phyloP scores from a whole-genome alignment of 2,797 vertebrate genomes.

The Clarias fuscus region DNA sequence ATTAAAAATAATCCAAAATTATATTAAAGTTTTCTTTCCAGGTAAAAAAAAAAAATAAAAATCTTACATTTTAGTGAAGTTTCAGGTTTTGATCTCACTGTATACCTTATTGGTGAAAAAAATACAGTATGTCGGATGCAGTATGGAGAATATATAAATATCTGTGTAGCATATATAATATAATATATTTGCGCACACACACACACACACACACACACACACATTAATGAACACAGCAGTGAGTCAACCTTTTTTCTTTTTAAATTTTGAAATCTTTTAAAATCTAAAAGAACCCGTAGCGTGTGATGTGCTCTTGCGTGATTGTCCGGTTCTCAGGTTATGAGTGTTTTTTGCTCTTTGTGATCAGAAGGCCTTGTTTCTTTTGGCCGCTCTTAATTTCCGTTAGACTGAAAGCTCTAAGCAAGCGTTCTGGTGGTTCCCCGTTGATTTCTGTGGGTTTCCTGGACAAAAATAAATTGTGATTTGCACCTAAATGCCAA shows the following conservation, averaged over 20 bases:
- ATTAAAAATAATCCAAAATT: too few species aligned
- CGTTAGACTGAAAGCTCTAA: constrained; percentile 29
- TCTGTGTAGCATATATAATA: background rate
- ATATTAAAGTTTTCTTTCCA: background rate
- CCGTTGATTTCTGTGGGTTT: constrained; percentile 47
- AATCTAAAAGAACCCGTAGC: background rate
- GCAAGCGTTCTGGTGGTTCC: constrained; percentile 29
- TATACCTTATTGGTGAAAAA: background rate
- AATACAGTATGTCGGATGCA: background rate
- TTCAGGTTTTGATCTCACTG: background rate
- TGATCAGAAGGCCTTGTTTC: constrained; percentile 28
- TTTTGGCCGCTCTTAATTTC: constrained; percentile 37
- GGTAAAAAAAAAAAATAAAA: background rate
- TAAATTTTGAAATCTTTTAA: background rate
- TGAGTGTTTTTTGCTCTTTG: constrained; percentile 12
- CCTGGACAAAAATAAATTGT: constrained; percentile 55
- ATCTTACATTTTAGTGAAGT: background rate
- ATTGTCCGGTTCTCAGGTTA: background rate
- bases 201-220: background rate
- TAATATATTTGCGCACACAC: background rate
- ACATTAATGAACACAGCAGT: background rate
- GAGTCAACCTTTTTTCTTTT: background rate
- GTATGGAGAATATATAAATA: background rate
- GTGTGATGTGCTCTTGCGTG: constrained; percentile 11
- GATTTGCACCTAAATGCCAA: constrained; percentile 13